A percentile compares a stretch with the other conserved stretches of the same genome.
Conservation (phyloP, 2,797 vertebrate species). For the Sebastes taczanowskii region DNA sequence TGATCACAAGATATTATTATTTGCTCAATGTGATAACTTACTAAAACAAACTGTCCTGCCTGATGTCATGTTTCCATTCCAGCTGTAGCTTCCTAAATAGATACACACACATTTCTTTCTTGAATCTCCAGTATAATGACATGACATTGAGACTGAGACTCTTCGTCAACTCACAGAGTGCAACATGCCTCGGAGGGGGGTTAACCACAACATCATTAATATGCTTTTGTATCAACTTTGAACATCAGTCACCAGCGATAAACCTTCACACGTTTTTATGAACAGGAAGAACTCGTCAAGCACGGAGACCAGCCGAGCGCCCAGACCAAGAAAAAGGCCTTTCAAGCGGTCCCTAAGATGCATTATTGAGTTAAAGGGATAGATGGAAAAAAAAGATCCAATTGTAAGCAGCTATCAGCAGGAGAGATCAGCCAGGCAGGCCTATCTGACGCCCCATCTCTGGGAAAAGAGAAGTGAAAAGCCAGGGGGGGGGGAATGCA, state of each 20-base stretch:
- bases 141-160: not conserved
- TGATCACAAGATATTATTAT: slow-evolving; percentile 39
- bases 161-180: not conserved
- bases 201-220: slow-evolving; percentile 66
- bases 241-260: slow-evolving; percentile 71
- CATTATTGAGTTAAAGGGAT: slow-evolving; percentile 80
- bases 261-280: slow-evolving; percentile 69
- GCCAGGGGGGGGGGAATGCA: slow-evolving; percentile 67
- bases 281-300: slow-evolving; percentile 77
- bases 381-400: slow-evolving; percentile 79
- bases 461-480: slow-evolving; percentile 82
- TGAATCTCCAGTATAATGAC: not conserved
- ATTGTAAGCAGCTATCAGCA: slow-evolving; percentile 80
- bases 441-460: slow-evolving; percentile 83
- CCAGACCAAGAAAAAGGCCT: slow-evolving; percentile 55
- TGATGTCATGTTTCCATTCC: slow-evolving; percentile 32
- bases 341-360: slow-evolving; percentile 58
- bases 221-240: slow-evolving; percentile 58
- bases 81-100: slow-evolving; percentile 7
- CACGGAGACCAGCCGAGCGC: slow-evolving; percentile 57
- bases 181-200: slow-evolving; percentile 12
- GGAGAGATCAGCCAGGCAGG: slow-evolving; percentile 77
- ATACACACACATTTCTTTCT: not conserved
- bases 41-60: slow-evolving; percentile 31
- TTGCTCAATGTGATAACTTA: slow-evolving; percentile 31